Percentiles rank a stretch among this genome's conserved stretches.
These are phyloP conservation scores for Sisor rabdophorus DNA, from an alignment of 2,113 vertebrate species.

Conservation along the genomic window DNA sequence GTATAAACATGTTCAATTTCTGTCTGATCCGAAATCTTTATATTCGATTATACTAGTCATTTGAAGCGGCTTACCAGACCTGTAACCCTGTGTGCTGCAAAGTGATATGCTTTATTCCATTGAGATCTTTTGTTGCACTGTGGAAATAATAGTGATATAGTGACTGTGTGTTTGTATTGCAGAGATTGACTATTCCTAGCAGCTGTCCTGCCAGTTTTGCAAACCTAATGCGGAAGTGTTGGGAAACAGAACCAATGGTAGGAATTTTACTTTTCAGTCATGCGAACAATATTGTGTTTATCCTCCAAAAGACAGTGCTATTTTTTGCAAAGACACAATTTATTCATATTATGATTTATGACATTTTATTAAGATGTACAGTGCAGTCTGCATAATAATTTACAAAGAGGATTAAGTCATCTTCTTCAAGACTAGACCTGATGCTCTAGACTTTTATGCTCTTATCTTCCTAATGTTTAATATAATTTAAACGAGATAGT, in stretches of 20 bases:
- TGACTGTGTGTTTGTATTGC: conserved; percentile 46
- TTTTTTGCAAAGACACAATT: conserved; percentile 16
- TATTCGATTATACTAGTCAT: not conserved
- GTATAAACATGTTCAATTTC: conserved; percentile 1
- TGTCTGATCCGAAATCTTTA: not conserved
- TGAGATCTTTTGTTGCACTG: not conserved
- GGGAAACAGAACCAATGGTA: conserved; percentile 90
- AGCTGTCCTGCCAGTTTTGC: conserved; percentile 92
- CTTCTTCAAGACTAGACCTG: conserved; percentile 10
- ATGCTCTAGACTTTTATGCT: not conserved
- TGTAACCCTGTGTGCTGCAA: not conserved
- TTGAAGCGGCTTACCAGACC: not conserved
- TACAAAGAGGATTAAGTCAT: not conserved
- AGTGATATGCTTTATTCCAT: not conserved
- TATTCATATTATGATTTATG: not conserved
- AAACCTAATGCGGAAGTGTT: conserved; percentile 87
- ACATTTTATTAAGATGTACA: not conserved
- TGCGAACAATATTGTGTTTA: not conserved
- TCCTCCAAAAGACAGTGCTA: not conserved
- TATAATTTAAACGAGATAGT: not conserved
- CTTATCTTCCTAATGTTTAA: conserved; percentile 15
- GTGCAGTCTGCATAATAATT: not conserved
- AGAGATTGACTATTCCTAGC: conserved; percentile 97
- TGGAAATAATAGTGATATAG: not conserved
- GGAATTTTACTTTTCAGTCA: conserved; percentile 31